Conservation (phyloP, 64 coral and sea anemone species). For the Exaiptasia diaphana region DNA sequence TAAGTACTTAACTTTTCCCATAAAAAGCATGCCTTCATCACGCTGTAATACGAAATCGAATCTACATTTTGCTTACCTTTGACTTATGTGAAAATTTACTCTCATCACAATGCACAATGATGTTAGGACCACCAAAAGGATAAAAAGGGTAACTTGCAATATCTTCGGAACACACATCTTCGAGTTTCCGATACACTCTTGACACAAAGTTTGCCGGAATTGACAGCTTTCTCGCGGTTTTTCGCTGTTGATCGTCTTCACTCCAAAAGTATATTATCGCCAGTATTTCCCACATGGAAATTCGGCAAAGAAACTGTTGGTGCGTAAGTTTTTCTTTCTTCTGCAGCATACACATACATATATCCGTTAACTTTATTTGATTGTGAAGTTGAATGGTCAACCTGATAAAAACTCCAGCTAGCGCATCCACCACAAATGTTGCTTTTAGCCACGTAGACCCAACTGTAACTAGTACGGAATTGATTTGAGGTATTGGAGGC, state of each 20-base stretch:
- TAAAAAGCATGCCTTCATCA: too few species aligned
- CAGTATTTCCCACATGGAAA: neutral
- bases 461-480: too few species aligned
- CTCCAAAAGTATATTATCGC: slow-evolving; percentile 3
- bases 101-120: slow-evolving; percentile 8
- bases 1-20: too few species aligned
- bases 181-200: neutral
- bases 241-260: slow-evolving; percentile 4
- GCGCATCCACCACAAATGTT: too few species aligned
- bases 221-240: neutral
- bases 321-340: slow-evolving; percentile 1
- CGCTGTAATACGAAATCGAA: too few species aligned
- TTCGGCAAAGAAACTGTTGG: slow-evolving; percentile 16
- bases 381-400: too few species aligned
- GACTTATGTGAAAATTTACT: slow-evolving; percentile 23
- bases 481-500: too few species aligned
- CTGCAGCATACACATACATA: neutral
- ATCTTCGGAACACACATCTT: slow-evolving; percentile 9
- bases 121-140: slow-evolving; percentile 19
- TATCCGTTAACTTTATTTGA: too few species aligned
- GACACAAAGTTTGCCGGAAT: neutral
- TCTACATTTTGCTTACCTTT: slow-evolving; percentile 9
- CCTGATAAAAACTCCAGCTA: too few species aligned
- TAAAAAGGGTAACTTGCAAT: neutral
- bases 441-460: too few species aligned